Evolutionary conservation across 2,113 vertebrate species (phyloP).

Genomic region (Ammospiza caudacuta): DNA sequence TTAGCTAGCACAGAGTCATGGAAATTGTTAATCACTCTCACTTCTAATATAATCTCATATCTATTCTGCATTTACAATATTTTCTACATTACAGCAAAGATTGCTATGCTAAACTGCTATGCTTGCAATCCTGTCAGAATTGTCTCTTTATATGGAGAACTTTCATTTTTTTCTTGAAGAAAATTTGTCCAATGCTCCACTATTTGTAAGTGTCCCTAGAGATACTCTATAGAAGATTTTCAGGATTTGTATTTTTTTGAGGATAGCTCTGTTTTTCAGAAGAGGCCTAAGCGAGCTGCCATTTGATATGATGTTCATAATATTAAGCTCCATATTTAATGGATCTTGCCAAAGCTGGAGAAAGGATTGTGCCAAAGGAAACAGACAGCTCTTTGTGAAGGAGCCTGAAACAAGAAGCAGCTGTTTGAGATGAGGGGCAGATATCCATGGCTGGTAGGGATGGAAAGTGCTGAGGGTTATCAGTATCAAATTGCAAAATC

Average conservation of each 20-base stretch:
- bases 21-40: background rate
- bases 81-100: background rate
- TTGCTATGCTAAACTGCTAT: background rate
- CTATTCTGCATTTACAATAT: background rate
- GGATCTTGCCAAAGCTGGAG: background rate
- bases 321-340: background rate
- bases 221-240: background rate
- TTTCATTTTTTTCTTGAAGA: background rate
- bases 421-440: background rate
- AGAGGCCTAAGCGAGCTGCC: background rate
- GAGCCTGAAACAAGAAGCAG: background rate
- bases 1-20: background rate
- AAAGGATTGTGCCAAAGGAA: background rate
- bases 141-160: background rate
- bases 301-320: background rate
- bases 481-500: constrained; percentile 48
- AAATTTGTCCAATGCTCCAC: background rate
- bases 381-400: background rate
- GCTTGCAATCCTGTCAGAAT: background rate
- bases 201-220: background rate
- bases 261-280: background rate
- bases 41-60: background rate
- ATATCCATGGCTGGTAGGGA: background rate
- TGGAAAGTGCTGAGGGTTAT: background rate
- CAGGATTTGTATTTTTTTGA: background rate